A percentile compares a stretch with the other conserved stretches of the same genome.
phyloP scores from a whole-genome alignment of 2,797 vertebrate genomes.

The Mormyrus hasselquistii region DNA sequence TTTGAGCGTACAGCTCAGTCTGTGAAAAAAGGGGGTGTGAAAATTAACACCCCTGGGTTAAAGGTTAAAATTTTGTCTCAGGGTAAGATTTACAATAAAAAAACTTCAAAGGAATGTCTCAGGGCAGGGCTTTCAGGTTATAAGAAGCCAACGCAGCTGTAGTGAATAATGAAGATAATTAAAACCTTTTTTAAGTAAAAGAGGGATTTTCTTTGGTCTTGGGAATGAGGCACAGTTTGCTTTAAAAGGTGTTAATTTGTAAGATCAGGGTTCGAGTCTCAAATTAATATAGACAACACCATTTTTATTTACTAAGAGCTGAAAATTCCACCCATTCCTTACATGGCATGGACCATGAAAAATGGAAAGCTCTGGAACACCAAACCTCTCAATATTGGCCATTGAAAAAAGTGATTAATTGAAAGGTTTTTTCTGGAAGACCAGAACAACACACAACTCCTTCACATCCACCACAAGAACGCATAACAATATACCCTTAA shows the following conservation, averaged over 20 bases:
- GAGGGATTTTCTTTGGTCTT: neutral
- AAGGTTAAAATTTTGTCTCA: conserved; percentile 9
- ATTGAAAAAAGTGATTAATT: neutral
- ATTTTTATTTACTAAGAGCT: conserved; percentile 67
- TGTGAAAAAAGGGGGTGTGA: neutral
- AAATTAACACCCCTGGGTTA: neutral
- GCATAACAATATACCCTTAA: neutral
- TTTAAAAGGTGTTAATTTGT: conserved; percentile 5
- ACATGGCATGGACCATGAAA: conserved; percentile 42
- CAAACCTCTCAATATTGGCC: neutral
- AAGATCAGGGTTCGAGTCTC: conserved; percentile 63
- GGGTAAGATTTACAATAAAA: conserved; percentile 1
- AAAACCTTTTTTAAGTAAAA: conserved; percentile 42
- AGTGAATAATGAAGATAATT: neutral
- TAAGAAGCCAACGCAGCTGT: neutral
- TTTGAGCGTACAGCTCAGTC: neutral
- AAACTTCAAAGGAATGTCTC: neutral
- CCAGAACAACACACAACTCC: conserved; percentile 36
- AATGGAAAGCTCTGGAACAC: conserved; percentile 27
- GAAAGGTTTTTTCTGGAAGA: conserved; percentile 8
- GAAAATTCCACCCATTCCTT: conserved; percentile 62
- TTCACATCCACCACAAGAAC: conserved; percentile 47
- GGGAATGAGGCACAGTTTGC: neutral
- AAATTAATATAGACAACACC: conserved; percentile 62
- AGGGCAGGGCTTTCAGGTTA: neutral